Base-by-base conservation (phyloP, 2,888 invertebrate genomes). In the Pinctada fucata region DNA sequence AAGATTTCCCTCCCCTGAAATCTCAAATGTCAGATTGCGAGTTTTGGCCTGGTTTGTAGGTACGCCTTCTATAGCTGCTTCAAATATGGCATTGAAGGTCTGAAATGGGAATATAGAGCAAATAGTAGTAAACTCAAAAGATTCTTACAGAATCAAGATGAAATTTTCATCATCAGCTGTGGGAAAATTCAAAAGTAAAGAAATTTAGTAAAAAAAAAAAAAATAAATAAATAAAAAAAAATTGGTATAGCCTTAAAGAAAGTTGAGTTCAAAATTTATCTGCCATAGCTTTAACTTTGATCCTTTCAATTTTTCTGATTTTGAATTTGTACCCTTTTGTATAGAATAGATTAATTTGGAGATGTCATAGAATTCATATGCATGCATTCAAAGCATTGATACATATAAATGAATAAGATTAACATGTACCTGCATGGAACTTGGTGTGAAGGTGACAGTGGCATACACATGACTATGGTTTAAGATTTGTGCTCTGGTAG, bases 1-100 rank as follows among this genome's bases (percentile, higher is more conserved):
- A 67, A 93, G 86, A 83, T 92, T 92, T 13, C 93, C 93, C 67
- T 93, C 93, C 8, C 93, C 93, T 3, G 86, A 82, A 48, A 93
- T 81, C 81, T 93, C 92, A 87, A 93, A 93, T 13, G 84, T 86
- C 72, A 93, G 86, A 31, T 88, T 88, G 76, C 87, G 88, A n/a
- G 90, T 90, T 74, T 89, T 89, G 47, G 88, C 87, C 82, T 90
- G 91, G 78, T 88, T 91, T 49, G 86, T 87, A 6, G 90, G 81
- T 8, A 88, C 79, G 3, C 90, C 88, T 79, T 91, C 91, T 76
- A 93, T 86, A 45, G 86, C 82, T 8, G 92, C 92, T 69, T 93
- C 92, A 86, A 93, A 92, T 3, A 87, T 84, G 48, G 91, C 90
- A 82, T 82, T 89, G 87, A 88, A 92, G 58, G 82, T 84, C 92